These are phyloP conservation scores for Eubasilissa regina DNA, from an alignment of 1,140 invertebrate genomes.

Conservation along the genomic window DNA sequence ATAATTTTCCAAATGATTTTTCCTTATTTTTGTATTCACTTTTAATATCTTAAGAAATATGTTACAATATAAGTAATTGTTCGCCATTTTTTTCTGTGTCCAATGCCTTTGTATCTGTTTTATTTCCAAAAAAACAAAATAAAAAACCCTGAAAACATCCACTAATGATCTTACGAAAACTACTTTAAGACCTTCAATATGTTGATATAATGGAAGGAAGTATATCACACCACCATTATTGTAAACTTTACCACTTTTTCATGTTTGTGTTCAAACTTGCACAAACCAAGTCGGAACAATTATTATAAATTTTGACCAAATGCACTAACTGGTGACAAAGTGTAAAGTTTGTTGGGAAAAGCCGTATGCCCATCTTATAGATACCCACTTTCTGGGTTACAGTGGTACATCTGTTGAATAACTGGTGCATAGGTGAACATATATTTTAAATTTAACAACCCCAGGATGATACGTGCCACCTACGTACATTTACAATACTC, in stretches of 20 bases:
- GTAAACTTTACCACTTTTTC: constrained; percentile 14
- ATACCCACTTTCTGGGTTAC: not conserved
- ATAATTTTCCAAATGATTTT: no score
- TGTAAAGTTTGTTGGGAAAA: constrained; percentile 35
- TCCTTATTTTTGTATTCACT: no score
- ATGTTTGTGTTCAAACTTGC: constrained; percentile 26
- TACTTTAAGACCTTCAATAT: no score
- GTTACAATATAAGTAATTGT: no score
- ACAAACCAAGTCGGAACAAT: constrained; percentile 24
- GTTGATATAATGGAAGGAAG: no score
- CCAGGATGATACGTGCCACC: no score
- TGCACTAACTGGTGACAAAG: constrained; percentile 32
- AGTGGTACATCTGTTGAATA: not conserved
- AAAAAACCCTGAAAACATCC: not conserved
- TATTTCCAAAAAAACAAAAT: not conserved
- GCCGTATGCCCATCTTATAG: not conserved
- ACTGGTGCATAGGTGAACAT: no score
- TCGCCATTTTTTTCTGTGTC: no score
- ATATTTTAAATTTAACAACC: no score
- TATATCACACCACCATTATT: not conserved
- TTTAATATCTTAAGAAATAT: no score
- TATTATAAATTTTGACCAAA: constrained; percentile 41
- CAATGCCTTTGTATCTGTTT: not conserved
- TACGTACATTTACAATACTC: no score
- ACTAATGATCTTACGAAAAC: no score